Percentiles rank a stretch among this genome's conserved stretches.
These are phyloP conservation scores for Apaloderma vittatum DNA, from an alignment of 2,113 vertebrate genomes.

Conservation along the genomic window DNA sequence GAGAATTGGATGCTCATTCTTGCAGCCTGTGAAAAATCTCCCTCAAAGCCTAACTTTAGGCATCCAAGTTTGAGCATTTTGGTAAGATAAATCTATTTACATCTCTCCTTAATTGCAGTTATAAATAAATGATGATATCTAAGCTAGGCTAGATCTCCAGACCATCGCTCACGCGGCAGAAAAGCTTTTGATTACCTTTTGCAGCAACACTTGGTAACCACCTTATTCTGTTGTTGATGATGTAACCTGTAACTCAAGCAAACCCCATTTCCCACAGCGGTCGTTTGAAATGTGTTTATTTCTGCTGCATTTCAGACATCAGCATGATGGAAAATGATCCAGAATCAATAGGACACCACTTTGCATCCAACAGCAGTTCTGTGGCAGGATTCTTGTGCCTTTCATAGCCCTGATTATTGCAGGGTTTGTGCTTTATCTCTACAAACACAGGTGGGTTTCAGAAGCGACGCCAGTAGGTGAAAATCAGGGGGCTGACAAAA, in stretches of 20 bases:
- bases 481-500: neutral
- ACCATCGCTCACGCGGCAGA: neutral
- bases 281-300: neutral
- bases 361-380: conserved; percentile 98
- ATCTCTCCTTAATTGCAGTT: neutral
- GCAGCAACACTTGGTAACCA: rapidly evolving
- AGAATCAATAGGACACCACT: conserved; percentile 90
- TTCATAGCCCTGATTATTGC: conserved; percentile 99
- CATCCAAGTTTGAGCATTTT: neutral
- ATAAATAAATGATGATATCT: neutral
- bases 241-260: neutral
- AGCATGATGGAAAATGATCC: conserved; percentile 83
- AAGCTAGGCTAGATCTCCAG: neutral
- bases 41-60: neutral
- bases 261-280: rapidly evolving
- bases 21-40: neutral
- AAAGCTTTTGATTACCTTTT: neutral
- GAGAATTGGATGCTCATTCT: neutral
- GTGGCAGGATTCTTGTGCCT: conserved; percentile 98
- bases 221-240: neutral
- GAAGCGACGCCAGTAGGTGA: rapidly evolving
- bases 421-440: conserved; percentile 98
- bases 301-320: conserved; percentile 74
- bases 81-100: neutral
- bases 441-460: conserved; percentile 94